These are phyloP conservation scores for Cervus canadensis DNA, from an alignment of 2,113 vertebrate genomes.

Conservation along the genomic window DNA sequence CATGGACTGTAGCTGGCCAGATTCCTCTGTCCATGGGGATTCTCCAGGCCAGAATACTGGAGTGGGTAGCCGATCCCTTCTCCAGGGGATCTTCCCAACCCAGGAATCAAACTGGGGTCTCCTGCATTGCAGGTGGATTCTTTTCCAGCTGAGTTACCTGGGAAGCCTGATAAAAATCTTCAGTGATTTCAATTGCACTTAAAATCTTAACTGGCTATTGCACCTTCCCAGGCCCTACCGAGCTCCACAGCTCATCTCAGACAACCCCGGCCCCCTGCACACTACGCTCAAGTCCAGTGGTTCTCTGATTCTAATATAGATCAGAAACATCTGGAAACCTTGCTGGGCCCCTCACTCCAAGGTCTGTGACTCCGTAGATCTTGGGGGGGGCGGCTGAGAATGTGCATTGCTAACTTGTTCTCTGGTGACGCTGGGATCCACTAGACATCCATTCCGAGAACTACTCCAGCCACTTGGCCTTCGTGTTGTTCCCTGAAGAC, in stretches of 20 bases:
- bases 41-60: background rate
- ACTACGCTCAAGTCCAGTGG: background rate
- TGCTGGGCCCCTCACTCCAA: rapidly evolving
- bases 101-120: background rate
- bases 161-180: background rate
- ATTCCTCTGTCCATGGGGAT: background rate
- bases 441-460: background rate
- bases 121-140: background rate
- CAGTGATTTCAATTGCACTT: background rate
- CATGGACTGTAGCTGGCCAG: background rate
- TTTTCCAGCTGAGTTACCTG: background rate
- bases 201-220: background rate
- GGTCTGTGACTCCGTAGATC: background rate
- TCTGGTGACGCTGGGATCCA: too few species aligned
- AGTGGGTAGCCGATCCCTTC: background rate
- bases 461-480: background rate
- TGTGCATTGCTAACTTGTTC: background rate
- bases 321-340: background rate
- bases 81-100: background rate
- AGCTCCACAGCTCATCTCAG: background rate
- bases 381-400: background rate
- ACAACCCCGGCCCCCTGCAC: background rate
- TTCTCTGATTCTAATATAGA: background rate
- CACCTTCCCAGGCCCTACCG: background rate
- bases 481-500: background rate